Percentiles rank a stretch among this genome's conserved stretches.
These are phyloP conservation scores for Protophormia terraenovae DNA, from an alignment of 2,888 invertebrate genomes.

Conservation along the genomic window DNA sequence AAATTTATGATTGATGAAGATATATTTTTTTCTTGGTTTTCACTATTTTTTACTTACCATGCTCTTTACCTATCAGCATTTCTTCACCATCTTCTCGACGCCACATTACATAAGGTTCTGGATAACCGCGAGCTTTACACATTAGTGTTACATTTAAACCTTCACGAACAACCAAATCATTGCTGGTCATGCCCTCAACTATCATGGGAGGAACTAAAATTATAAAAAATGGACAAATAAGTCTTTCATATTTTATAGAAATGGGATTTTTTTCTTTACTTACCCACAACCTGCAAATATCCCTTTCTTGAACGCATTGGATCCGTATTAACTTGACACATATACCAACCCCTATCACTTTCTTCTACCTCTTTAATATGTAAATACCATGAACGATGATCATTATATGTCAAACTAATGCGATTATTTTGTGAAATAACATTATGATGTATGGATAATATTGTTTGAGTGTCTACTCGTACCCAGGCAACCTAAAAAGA, in stretches of 20 bases:
- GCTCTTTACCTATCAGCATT: slow-evolving; percentile 94
- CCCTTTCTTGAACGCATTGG: slow-evolving; percentile 96
- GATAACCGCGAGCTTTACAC: slow-evolving; percentile 93
- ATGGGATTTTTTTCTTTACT: slow-evolving; percentile 79
- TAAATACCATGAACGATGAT: slow-evolving; percentile 95
- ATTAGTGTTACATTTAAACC: slow-evolving; percentile 93
- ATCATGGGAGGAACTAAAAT: slow-evolving; percentile 93
- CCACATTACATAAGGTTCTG: slow-evolving; percentile 97
- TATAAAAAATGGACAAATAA: not conserved
- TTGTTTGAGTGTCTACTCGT: slow-evolving; percentile 94
- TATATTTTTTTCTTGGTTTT: too few species aligned
- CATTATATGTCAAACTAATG: slow-evolving; percentile 92
- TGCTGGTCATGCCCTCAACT: slow-evolving; percentile 93
- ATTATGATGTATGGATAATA: slow-evolving; percentile 94
- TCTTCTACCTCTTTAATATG: slow-evolving; percentile 94
- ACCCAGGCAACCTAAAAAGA: slow-evolving; percentile 93
- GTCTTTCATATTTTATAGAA: too few species aligned
- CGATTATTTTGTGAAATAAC: slow-evolving; percentile 95
- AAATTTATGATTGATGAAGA: too few species aligned
- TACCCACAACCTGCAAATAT: slow-evolving; percentile 95
- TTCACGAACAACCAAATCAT: slow-evolving; percentile 95
- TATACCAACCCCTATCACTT: slow-evolving; percentile 93
- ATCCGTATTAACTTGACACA: slow-evolving; percentile 96
- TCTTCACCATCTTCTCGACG: slow-evolving; percentile 93
- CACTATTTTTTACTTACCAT: slow-evolving; percentile 88